Base-by-base conservation (phyloP, 2,113 vertebrate genomes). In the Ctenodactylus gundi region DNA sequence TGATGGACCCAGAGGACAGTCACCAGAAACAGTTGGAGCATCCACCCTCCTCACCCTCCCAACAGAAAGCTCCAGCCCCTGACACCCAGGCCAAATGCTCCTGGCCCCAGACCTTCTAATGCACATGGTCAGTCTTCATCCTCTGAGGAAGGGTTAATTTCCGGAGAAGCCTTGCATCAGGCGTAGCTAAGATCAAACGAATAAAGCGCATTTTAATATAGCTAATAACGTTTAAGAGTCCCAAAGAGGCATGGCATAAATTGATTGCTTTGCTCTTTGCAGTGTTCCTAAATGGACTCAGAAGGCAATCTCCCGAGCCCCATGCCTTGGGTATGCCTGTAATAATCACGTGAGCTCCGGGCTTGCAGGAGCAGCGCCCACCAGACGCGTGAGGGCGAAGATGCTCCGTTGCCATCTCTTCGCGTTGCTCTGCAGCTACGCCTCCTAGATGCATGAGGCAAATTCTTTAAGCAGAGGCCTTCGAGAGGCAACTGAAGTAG, bases 401-500 rank as follows among this genome's bases (percentile, higher is more conserved):
- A 77, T 31, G 67, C 81, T 95, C 95, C 92, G 94, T 96, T 85
- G 85, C 95, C 90, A 82, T 51, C 55, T n/a, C 75, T 86, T 68
- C 31, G 76, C 57, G 2, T 88, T 84, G 78, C 51, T 85, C 76
- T 92, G 68, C n/a, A 39, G n/a, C 75, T 17, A 1, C 55, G 23
- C 36, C 78, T 77, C 67, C 65, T 57, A 58, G 46, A 80, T 27
- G 62, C 20, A 57, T 41, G 39, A 88, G 92, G 46, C n/a, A 83
- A 41, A 53, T 68, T 51, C 58, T 94, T 64, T 81, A 67, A 84
- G 85, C 3, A 31, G 41, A 70, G 49, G 21, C 36, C 90, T 96
- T 75, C 55, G 39, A 72, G 85, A 85, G 49, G 55, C 88, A 77
- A 53, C 25, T 41, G 21, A 64, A 72, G 77, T 27, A 82, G 34